Percentiles rank a stretch among this genome's conserved stretches.
Conservation (phyloP, 2,113 vertebrate species). For the Chloropsis cyanopogon region DNA sequence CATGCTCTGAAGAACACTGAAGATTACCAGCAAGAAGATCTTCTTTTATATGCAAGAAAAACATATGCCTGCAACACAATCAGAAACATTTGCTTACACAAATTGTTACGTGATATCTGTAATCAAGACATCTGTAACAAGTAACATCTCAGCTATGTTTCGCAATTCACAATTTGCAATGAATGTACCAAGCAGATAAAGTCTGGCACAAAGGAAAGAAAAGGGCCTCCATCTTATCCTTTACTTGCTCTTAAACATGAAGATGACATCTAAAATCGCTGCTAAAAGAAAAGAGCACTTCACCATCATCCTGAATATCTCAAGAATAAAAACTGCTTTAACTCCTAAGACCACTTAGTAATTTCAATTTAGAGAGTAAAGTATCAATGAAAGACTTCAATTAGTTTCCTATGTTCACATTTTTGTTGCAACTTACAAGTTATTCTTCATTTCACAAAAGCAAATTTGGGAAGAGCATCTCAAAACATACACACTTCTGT, state of each 20-base stretch:
- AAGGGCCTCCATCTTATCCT: background rate
- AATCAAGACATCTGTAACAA: background rate
- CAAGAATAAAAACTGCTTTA: background rate
- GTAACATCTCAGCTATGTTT: background rate
- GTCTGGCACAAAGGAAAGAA: background rate
- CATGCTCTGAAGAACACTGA: slow-evolving; percentile 87
- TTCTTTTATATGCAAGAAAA: slow-evolving; percentile 95
- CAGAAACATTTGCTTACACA: background rate
- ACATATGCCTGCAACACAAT: slow-evolving; percentile 82
- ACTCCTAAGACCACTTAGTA: background rate
- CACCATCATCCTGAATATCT: background rate
- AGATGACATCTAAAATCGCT: background rate
- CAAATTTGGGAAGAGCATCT: background rate
- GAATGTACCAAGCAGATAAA: background rate
- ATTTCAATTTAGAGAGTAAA: background rate
- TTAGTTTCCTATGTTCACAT: background rate
- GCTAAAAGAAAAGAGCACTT: background rate
- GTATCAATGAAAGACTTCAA: background rate
- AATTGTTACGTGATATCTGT: background rate
- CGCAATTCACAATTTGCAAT: background rate
- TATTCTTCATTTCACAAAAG: background rate
- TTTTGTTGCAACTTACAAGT: background rate
- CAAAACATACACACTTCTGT: background rate
- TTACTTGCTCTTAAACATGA: background rate
- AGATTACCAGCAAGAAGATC: slow-evolving; percentile 91